Evolutionary conservation across 2,797 vertebrate genomes (phyloP), one percentile per base, ranked within the genome.

Genomic region (Notolepis coatsorum): DNA sequence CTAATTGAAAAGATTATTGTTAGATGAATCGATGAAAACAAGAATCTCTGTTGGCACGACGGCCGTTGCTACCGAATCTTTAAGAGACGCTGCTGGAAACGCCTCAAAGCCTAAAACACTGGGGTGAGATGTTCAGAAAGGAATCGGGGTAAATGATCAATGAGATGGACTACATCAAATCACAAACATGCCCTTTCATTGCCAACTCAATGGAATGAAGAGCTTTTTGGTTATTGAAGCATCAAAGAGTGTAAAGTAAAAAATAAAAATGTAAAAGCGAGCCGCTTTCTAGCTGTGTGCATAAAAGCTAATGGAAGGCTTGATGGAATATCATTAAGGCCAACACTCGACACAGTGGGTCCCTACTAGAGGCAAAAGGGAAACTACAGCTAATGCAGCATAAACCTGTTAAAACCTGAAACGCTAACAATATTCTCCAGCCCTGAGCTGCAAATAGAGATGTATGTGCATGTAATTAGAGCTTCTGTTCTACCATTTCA

Each of bases 381-480:
- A n/a, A n/a, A n/a, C n/a, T n/a, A n/a, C n/a, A n/a, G n/a, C 45
- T 15, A 23, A n/a, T 6, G 46, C 46, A n/a, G 18, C 30, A 13
- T 24, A 42, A 24, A 51, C 48, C 8, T 25, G 48, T 51, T 31
- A 30, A 15, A 28, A 17, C 15, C 13, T 8, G 18, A 24, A 30
- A 23, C 37, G n/a, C 28, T 31, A 51, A 51, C 49, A 51, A 28
- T 35, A 8, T 4, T 17, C 15, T 46, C 17, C 13, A 12, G 13
- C 57, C 15, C 45, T 21, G 39, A 35, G 20, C 23, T 5, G 15
- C 4, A 42, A 21, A 20, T 39, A 10, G 20, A 30, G 30, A 50
- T 68, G 48, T 33, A 64, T 77, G 64, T 48, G 51, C 55, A 81
- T 83, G 54, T 50, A 81, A 82, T 68, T 72, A 68, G 48, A 64